phyloP scores from a whole-genome alignment of 2,888 invertebrate genomes.

The Antitype chi region DNA sequence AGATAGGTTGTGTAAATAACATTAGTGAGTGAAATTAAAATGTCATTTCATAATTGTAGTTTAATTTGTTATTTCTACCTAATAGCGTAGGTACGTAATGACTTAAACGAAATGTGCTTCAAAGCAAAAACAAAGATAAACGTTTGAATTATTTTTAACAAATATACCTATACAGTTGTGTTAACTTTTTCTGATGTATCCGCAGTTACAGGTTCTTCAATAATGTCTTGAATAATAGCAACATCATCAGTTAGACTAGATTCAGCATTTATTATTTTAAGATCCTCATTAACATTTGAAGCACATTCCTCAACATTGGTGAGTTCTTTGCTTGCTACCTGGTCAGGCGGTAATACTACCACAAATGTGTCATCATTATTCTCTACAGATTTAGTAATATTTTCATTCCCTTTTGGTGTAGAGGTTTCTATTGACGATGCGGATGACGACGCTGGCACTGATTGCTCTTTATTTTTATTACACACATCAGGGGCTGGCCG shows the following conservation, averaged over 20 bases:
- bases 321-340: slow-evolving; percentile 40
- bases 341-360: slow-evolving; percentile 10
- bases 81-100: slow-evolving; percentile 34
- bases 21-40: slow-evolving; percentile 5
- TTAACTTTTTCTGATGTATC: slow-evolving; percentile 37
- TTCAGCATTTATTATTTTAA: slow-evolving; percentile 20
- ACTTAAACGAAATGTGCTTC: slow-evolving; percentile 61
- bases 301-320: slow-evolving; percentile 44
- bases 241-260: slow-evolving; percentile 24
- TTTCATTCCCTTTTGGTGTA: slow-evolving; percentile 34
- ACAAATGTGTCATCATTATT: slow-evolving; percentile 23
- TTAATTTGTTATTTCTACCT: slow-evolving; percentile 63
- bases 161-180: slow-evolving; percentile 43
- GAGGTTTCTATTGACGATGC: slow-evolving; percentile 22
- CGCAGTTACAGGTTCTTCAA: slow-evolving; percentile 31
- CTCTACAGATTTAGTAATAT: slow-evolving; percentile 17
- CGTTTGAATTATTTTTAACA: slow-evolving; percentile 28
- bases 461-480: slow-evolving; percentile 52
- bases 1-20: not conserved
- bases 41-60: slow-evolving; percentile 17
- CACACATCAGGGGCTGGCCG: slow-evolving; percentile 64
- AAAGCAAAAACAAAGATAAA: slow-evolving; percentile 60
- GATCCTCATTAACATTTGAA: slow-evolving; percentile 39
- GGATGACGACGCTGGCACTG: slow-evolving; percentile 10
- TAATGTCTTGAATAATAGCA: slow-evolving; percentile 26